Evolutionary conservation across 2,113 vertebrate species (phyloP).

Genomic region (Nanorana parkeri): DNA sequence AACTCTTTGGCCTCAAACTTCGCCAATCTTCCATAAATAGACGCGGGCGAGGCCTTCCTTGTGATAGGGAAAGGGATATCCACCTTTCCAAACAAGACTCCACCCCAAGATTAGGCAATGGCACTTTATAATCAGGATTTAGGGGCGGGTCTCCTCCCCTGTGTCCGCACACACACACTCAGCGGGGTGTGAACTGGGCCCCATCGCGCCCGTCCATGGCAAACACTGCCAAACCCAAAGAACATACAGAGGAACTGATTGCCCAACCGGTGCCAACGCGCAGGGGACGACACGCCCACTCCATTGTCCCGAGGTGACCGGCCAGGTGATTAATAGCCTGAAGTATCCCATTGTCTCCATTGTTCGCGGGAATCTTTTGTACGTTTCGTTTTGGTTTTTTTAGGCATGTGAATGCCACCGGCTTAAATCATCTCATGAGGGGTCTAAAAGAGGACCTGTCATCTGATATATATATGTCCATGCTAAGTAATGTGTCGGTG

Average conservation of each 20-base stretch:
- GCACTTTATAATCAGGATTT: neutral
- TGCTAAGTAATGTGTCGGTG: too few relatives aligned
- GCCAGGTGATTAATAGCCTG: neutral
- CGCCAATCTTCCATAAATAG: neutral
- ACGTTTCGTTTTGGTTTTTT: neutral
- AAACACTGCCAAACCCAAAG: conserved; percentile 29
- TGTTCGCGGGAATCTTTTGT: neutral
- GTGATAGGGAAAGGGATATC: too few relatives aligned
- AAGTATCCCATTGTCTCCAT: too few relatives aligned
- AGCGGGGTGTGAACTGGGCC: conserved; percentile 23
- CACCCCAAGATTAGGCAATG: neutral
- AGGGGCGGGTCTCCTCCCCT: conserved; percentile 7
- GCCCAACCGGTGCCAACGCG: neutral
- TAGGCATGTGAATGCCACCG: neutral
- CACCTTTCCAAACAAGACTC: neutral
- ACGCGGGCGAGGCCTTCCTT: neutral
- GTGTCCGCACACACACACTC: neutral
- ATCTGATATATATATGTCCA: too few relatives aligned
- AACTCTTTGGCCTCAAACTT: neutral
- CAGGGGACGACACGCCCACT: neutral
- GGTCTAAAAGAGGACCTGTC: neutral
- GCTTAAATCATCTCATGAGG: neutral
- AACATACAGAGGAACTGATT: neutral
- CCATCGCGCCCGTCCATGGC: neutral
- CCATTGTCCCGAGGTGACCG: neutral